Evolutionary conservation across 1,140 invertebrate species (phyloP).

Genomic region (Whitmania pigra): DNA sequence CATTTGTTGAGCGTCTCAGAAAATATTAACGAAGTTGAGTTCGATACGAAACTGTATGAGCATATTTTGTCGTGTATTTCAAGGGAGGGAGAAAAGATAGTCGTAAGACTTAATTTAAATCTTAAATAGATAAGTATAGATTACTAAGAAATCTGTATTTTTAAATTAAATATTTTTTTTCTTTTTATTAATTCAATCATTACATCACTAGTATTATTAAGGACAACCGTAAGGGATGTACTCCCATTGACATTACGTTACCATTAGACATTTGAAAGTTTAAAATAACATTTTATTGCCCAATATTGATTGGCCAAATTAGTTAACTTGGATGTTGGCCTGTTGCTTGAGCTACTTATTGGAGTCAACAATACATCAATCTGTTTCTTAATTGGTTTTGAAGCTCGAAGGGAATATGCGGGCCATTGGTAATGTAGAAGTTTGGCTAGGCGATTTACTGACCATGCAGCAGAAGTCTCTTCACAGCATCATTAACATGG

Average conservation of each 20-base stretch:
- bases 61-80: conserved; percentile 83
- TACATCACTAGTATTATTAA: too few species aligned
- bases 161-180: too few species aligned
- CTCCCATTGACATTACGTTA: too few species aligned
- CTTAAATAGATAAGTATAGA: too few species aligned
- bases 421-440: conserved; percentile 90
- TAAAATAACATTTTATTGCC: too few species aligned
- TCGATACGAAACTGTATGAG: conserved; percentile 90
- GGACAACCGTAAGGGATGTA: too few species aligned
- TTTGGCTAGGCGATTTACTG: conserved; percentile 79
- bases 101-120: conserved; percentile 32
- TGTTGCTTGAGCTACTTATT: not conserved
- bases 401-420: conserved; percentile 70
- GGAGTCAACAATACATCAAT: not conserved
- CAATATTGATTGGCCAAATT: not conserved
- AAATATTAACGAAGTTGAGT: conserved; percentile 78
- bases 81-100: conserved; percentile 68
- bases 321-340: not conserved
- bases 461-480: conserved; percentile 74
- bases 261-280: too few species aligned
- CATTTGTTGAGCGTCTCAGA: conserved; percentile 90
- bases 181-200: too few species aligned
- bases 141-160: too few species aligned
- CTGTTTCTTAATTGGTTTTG: not conserved
- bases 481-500: conserved; percentile 77